A percentile compares a stretch with the other conserved stretches of the same genome.
These are phyloP conservation scores for Phalacrocorax pelagicus DNA, from an alignment of 2,113 vertebrate genomes.

Conservation along the genomic window DNA sequence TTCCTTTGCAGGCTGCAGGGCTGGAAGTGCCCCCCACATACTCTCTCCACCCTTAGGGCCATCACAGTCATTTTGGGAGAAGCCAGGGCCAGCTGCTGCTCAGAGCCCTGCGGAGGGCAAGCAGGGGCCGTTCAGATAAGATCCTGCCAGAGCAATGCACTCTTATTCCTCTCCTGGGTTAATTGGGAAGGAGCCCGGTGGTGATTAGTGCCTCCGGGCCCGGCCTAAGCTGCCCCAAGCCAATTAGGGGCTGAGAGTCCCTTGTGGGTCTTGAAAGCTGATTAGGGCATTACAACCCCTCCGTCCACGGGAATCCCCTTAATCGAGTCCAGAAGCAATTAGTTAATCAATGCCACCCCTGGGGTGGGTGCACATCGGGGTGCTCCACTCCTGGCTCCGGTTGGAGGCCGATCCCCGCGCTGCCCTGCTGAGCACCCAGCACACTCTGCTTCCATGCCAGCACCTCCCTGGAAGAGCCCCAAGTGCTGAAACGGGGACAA, in stretches of 20 bases:
- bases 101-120: rapidly evolving
- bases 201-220: background rate
- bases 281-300: background rate
- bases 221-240: conserved; percentile 28
- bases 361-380: background rate
- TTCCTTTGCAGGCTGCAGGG: background rate
- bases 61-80: background rate
- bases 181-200: background rate
- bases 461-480: background rate
- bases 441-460: background rate
- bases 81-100: rapidly evolving
- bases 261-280: background rate
- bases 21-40: background rate
- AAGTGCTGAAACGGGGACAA: background rate
- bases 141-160: rapidly evolving
- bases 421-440: background rate
- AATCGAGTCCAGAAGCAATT: conserved; percentile 4
- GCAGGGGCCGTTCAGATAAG: rapidly evolving
- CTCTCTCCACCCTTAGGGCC: rapidly evolving
- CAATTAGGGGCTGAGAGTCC: background rate
- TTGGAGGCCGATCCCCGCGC: rapidly evolving
- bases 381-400: rapidly evolving
- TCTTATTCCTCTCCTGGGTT: background rate
- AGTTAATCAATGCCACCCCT: background rate
- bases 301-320: background rate